Percentiles rank a stretch among this genome's conserved stretches.
phyloP scores from a whole-genome alignment of 37 sponge, comb jelly and placozoan genomes.

The Spongilla lacustris region DNA sequence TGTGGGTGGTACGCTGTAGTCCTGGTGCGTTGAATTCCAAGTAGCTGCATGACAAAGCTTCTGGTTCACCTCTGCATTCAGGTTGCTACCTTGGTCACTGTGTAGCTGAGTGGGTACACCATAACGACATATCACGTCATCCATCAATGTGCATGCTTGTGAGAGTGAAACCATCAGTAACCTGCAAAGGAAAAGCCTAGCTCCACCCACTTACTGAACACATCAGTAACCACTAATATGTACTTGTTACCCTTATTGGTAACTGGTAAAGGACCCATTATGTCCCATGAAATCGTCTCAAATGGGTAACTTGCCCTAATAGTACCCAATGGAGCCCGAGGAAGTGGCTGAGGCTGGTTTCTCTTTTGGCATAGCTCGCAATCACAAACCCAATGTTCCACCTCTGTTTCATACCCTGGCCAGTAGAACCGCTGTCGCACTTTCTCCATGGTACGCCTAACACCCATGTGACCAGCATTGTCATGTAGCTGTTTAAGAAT shows the following conservation, averaged over 20 bases:
- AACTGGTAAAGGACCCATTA: slow-evolving; percentile 40
- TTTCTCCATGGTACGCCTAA: not conserved
- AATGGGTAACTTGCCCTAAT: slow-evolving; percentile 22
- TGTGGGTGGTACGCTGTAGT: slow-evolving; percentile 41
- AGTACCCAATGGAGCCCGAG: slow-evolving; percentile 27
- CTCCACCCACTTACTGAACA: slow-evolving; percentile 25
- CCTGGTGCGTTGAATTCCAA: slow-evolving; percentile 19
- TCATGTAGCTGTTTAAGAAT: slow-evolving; percentile 29
- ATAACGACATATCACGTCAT: slow-evolving; percentile 39
- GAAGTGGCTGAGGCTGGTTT: slow-evolving; percentile 11
- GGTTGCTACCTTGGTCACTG: slow-evolving; percentile 55
- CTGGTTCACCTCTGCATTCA: slow-evolving; percentile 3
- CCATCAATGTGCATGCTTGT: slow-evolving; percentile 29
- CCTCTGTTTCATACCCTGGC: slow-evolving; percentile 28
- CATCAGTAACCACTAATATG: slow-evolving; percentile 26
- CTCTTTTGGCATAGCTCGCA: slow-evolving; percentile 19
- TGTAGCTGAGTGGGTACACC: slow-evolving; percentile 34
- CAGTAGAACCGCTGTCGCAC: slow-evolving; percentile 40
- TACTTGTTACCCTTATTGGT: slow-evolving; percentile 14
- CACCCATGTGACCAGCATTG: slow-evolving; percentile 14
- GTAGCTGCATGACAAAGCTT: slow-evolving; percentile 5
- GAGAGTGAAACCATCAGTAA: slow-evolving; percentile 27
- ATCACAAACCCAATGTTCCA: slow-evolving; percentile 8
- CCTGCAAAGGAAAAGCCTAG: slow-evolving; percentile 12
- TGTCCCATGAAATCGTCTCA: slow-evolving; percentile 33